Percentiles rank a stretch among this genome's conserved stretches.
Conservation (phyloP, 2,888 invertebrate genomes). For the Oxystoma pomonae region DNA sequence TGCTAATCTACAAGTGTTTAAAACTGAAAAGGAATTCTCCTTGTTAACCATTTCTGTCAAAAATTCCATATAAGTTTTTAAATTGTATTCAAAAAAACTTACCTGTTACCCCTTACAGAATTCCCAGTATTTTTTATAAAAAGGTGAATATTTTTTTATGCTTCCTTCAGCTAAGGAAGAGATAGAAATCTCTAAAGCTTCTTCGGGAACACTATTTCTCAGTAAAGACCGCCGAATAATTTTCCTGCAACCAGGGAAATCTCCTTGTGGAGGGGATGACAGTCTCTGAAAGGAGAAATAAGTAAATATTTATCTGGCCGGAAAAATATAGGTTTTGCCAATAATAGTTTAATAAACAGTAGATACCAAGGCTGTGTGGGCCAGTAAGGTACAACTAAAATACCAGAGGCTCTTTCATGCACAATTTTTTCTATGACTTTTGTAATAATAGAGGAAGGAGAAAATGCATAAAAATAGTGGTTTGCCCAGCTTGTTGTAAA, state of each 20-base stretch:
- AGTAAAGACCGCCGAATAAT: conserved; percentile 4
- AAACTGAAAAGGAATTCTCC: no score
- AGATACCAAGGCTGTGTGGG: conserved; percentile 9
- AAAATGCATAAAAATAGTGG: conserved; percentile 10
- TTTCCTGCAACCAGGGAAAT: conserved; percentile 13
- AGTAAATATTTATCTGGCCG: background rate
- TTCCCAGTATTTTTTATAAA: conserved; percentile 6
- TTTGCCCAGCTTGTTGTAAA: conserved; percentile 5
- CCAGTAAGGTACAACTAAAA: conserved; percentile 8
- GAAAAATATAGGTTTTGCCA: conserved; percentile 4
- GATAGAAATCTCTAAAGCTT: conserved; percentile 6
- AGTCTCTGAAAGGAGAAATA: conserved; percentile 2
- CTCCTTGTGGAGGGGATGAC: conserved; percentile 1
- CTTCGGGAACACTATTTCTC: background rate
- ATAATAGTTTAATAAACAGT: conserved; percentile 2
- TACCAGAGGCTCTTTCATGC: no score
- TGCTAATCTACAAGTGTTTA: no score
- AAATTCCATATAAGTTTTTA: no score
- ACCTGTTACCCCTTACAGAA: no score
- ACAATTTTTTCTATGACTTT: no score
- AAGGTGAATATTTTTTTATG: conserved; percentile 8
- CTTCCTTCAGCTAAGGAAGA: conserved; percentile 4
- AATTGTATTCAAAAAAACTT: no score
- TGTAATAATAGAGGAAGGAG: no score
- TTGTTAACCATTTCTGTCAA: no score